Evolutionary conservation across 1,140 invertebrate species (phyloP).

Genomic region (Scaptomyza pallida): DNA sequence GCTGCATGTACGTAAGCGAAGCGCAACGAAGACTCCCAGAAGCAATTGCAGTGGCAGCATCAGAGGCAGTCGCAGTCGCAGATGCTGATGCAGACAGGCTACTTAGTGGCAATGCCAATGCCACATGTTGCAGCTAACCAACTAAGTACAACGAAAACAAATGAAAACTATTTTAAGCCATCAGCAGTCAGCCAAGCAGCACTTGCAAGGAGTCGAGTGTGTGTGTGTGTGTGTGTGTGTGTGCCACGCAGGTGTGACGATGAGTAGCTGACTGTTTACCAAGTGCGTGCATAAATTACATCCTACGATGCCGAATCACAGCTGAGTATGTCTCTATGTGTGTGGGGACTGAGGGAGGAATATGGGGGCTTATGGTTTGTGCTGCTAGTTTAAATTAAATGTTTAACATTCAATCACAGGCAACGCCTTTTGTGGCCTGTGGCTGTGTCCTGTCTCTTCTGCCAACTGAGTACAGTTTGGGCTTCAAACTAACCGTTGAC

Average conservation of each 20-base stretch:
- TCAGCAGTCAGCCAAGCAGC: no score
- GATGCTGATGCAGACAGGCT: constrained; percentile 62
- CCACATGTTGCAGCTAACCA: constrained; percentile 69
- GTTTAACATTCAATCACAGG: constrained; percentile 78
- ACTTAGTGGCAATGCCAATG: constrained; percentile 76
- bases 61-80: constrained; percentile 6
- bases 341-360: constrained; percentile 3
- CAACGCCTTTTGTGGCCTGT: constrained; percentile 46
- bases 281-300: constrained; percentile 81
- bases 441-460: constrained; percentile 34
- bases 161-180: constrained; percentile 80
- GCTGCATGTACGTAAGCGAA: constrained; percentile 68
- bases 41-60: not conserved
- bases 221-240: not conserved
- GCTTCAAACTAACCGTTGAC: constrained; percentile 31
- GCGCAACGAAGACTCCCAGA: constrained; percentile 41
- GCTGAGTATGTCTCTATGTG: constrained; percentile 1
- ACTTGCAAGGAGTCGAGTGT: constrained; percentile 14
- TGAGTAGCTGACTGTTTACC: constrained; percentile 63
- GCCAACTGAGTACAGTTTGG: constrained; percentile 10
- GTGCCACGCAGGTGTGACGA: constrained; percentile 53
- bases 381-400: constrained; percentile 80
- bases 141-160: constrained; percentile 59
- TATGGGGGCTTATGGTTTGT: constrained; percentile 12
- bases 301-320: constrained; percentile 34